Conservation (phyloP, 2,113 vertebrate species). For the Serilophus lunatus region DNA sequence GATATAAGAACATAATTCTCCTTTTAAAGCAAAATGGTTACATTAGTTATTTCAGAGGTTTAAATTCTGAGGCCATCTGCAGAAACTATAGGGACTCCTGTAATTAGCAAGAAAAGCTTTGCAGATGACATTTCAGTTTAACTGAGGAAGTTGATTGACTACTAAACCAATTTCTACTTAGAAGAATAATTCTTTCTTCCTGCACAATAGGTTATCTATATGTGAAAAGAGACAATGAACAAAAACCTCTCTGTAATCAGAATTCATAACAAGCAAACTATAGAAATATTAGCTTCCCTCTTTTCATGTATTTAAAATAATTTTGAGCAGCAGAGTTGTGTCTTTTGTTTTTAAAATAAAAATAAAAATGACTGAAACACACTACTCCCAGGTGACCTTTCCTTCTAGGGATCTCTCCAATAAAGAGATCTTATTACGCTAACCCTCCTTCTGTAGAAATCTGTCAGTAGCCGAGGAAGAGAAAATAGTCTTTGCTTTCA, state of each 20-base stretch:
- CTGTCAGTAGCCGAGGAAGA: constrained; percentile 44
- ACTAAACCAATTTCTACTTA: constrained; percentile 71
- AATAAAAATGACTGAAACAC: constrained; percentile 47
- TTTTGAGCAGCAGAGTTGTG: constrained; percentile 55
- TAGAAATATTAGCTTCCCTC: constrained; percentile 58
- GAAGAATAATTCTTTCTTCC: constrained; percentile 71
- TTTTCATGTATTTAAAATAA: constrained; percentile 61
- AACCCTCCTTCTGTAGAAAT: constrained; percentile 37
- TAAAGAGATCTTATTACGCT: constrained; percentile 42
- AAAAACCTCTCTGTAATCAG: constrained; percentile 57
- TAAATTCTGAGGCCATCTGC: constrained; percentile 78
- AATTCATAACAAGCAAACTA: constrained; percentile 62
- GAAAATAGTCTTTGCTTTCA: constrained; percentile 60
- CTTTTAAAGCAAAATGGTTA: constrained; percentile 65
- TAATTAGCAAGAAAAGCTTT: constrained; percentile 75
- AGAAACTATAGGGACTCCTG: constrained; percentile 76
- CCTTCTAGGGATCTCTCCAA: constrained; percentile 43
- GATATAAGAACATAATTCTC: constrained; percentile 57
- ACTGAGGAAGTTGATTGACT: constrained; percentile 75
- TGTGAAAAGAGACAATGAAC: constrained; percentile 63
- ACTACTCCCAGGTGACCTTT: constrained; percentile 50
- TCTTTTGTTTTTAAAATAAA: constrained; percentile 63
- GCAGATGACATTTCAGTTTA: constrained; percentile 85
- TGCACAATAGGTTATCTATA: constrained; percentile 73
- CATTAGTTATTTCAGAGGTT: constrained; percentile 72